These are phyloP conservation scores for Vidua chalybeata DNA, from an alignment of 2,113 vertebrate species.

Conservation along the genomic window DNA sequence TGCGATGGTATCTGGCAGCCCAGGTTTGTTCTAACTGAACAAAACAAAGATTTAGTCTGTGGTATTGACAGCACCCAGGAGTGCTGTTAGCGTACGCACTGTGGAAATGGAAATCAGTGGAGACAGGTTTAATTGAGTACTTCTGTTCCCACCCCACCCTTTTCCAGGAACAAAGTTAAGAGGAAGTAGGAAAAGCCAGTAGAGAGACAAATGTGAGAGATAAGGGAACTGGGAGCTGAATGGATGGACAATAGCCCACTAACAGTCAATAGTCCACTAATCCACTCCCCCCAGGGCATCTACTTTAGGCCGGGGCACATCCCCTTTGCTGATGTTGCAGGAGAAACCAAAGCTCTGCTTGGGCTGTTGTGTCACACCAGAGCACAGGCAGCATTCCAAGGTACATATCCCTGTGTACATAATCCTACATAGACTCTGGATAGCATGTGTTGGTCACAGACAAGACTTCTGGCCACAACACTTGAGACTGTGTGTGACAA, in stretches of 20 bases:
- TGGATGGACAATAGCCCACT: too few relatives aligned
- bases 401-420: fast-evolving
- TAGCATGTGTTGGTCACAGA: fast-evolving
- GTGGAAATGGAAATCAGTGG: background rate
- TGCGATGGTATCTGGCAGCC: fast-evolving
- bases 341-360: background rate
- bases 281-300: background rate
- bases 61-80: background rate
- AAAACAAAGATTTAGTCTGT: background rate
- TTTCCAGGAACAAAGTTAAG: background rate
- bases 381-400: background rate
- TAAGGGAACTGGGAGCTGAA: background rate
- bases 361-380: background rate
- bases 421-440: background rate
- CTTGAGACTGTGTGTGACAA: background rate
- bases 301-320: background rate
- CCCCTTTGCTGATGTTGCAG: background rate
- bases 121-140: background rate
- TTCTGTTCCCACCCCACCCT: background rate
- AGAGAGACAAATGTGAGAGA: background rate
- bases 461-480: fast-evolving
- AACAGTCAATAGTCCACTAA: background rate
- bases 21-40: background rate
- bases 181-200: background rate
- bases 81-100: fast-evolving